Conservation (phyloP, 2,797 vertebrate genomes). For the Melanotaenia trifasciata region DNA sequence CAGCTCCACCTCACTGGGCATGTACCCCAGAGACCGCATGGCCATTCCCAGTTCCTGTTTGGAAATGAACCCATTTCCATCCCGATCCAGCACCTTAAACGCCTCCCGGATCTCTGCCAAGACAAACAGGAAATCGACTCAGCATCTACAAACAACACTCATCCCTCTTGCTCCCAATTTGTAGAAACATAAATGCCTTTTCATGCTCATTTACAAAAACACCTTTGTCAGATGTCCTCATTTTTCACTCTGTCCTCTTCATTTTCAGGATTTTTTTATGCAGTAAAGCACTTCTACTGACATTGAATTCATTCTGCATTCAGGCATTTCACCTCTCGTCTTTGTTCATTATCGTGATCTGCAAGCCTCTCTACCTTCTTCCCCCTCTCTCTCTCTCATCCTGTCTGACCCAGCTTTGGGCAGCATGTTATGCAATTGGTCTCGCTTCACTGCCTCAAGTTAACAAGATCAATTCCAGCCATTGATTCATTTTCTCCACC, state of each 20-base stretch:
- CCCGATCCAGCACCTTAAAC: constrained; percentile 91
- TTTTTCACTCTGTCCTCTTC: not conserved
- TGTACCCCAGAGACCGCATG: constrained; percentile 95
- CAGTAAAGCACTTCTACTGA: not conserved
- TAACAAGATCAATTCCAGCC: constrained; percentile 67
- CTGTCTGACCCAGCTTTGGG: constrained; percentile 41
- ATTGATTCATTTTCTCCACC: constrained; percentile 64
- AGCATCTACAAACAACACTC: constrained; percentile 20
- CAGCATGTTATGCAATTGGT: constrained; percentile 44
- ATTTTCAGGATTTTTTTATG: constrained; percentile 11
- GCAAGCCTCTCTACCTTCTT: not conserved
- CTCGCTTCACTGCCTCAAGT: constrained; percentile 47
- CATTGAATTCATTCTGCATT: constrained; percentile 16
- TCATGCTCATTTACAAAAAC: constrained; percentile 2
- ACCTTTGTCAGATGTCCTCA: not conserved
- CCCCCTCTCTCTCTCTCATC: not conserved
- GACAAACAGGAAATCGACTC: constrained; percentile 55
- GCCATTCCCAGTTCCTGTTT: constrained; percentile 97
- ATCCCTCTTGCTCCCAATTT: not conserved
- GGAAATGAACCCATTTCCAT: constrained; percentile 95
- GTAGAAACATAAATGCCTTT: constrained; percentile 16
- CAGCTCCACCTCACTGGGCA: constrained; percentile 95
- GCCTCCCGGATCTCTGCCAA: constrained; percentile 92
- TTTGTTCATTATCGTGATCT: constrained; percentile 17
- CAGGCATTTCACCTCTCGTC: constrained; percentile 22